phyloP scores from a whole-genome alignment of 2,113 vertebrate species.

The Philantomba maxwellii region DNA sequence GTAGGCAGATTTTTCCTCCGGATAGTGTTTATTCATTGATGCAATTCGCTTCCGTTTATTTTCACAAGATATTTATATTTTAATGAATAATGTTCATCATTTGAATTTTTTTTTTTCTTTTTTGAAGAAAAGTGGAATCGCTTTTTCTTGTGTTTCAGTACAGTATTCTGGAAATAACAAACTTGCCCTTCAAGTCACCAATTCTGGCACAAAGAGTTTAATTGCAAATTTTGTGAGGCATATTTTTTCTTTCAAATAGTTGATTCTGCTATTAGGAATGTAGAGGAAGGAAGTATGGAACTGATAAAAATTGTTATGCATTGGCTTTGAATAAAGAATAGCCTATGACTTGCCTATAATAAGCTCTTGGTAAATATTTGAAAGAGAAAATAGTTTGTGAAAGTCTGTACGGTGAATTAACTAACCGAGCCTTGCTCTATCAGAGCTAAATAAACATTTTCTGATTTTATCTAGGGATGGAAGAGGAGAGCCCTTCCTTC shows the following conservation, averaged over 20 bases:
- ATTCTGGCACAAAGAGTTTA: not conserved
- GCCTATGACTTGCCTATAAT: not conserved
- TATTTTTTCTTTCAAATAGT: not conserved
- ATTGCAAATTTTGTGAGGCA: not conserved
- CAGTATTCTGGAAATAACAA: not conserved
- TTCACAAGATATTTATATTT: not conserved
- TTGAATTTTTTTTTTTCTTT: not conserved
- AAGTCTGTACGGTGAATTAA: not conserved
- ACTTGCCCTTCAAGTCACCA: not conserved
- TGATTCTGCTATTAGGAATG: not conserved
- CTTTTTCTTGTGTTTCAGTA: not conserved
- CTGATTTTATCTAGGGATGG: conserved; percentile 23
- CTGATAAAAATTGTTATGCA: not conserved
- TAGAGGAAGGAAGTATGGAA: not conserved
- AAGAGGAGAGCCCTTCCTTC: conserved; percentile 35
- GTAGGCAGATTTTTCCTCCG: not conserved
- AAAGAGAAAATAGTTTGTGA: conserved; percentile 13
- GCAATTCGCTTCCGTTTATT: not conserved
- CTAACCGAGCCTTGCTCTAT: conserved; percentile 3
- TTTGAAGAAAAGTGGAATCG: not conserved
- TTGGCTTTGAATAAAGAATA: not conserved
- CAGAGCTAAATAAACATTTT: conserved; percentile 41
- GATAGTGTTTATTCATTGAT: not conserved
- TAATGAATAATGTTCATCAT: not conserved
- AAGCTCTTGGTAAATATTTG: conserved; percentile 30